Conservation (phyloP, 2,888 invertebrate species). For the Cephus pulcher region DNA sequence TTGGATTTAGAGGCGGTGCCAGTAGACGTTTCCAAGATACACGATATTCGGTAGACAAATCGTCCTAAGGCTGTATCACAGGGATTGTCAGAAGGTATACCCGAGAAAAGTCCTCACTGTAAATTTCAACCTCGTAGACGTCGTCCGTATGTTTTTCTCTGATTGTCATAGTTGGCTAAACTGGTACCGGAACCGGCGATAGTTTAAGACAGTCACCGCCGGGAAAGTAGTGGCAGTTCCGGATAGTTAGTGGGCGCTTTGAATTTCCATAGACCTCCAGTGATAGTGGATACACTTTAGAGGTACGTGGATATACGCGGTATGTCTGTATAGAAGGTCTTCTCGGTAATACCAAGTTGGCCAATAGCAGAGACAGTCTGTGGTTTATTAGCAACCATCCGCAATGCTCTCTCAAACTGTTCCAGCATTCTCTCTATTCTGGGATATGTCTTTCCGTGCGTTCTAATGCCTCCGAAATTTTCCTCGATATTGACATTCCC, state of each 20-base stretch:
- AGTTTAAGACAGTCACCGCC: slow-evolving; percentile 49
- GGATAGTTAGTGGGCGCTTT: slow-evolving; percentile 53
- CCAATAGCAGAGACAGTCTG: slow-evolving; percentile 32
- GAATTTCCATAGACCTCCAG: slow-evolving; percentile 40
- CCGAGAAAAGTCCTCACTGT: neutral
- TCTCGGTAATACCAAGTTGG: slow-evolving; percentile 39
- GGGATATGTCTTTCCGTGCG: neutral
- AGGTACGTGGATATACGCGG: slow-evolving; percentile 25
- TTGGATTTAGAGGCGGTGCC: neutral
- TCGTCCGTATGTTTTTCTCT: neutral
- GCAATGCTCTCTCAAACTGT: neutral
- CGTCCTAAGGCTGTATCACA: neutral
- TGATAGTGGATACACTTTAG: neutral
- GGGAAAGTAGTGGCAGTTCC: slow-evolving; percentile 40
- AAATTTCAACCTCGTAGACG: neutral
- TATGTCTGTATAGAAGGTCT: slow-evolving; percentile 18
- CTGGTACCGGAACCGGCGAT: slow-evolving; percentile 16
- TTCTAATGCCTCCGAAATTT: neutral
- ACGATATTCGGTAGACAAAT: neutral
- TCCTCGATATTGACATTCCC: neutral
- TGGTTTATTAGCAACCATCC: slow-evolving; percentile 29
- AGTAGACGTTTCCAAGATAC: neutral
- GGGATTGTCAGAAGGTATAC: neutral
- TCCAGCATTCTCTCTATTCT: neutral
- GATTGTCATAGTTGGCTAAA: neutral